phyloP scores from a whole-genome alignment of 1,140 invertebrate species.

The Calliopsis andreniformis region DNA sequence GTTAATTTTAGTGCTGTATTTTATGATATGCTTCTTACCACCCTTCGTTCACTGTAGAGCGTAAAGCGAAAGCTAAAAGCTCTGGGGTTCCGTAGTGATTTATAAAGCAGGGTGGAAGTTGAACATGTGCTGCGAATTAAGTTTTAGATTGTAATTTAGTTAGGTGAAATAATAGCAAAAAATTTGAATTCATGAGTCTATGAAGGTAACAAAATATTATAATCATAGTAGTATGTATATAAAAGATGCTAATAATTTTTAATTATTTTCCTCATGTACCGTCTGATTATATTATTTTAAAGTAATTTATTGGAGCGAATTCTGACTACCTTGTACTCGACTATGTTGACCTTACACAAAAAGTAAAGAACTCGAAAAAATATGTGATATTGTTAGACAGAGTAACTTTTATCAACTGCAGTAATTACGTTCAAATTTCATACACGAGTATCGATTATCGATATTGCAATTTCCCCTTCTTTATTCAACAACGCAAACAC shows the following conservation, averaged over 20 bases:
- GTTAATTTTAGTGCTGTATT: slow-evolving; percentile 78
- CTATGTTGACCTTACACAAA: too few relatives aligned
- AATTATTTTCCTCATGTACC: too few relatives aligned
- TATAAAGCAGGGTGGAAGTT: slow-evolving; percentile 58
- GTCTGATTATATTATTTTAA: too few relatives aligned
- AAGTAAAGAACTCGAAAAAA: background rate
- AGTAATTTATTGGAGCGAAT: too few relatives aligned
- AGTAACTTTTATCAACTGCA: slow-evolving; percentile 14
- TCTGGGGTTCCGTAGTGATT: slow-evolving; percentile 59
- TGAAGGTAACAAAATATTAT: too few relatives aligned
- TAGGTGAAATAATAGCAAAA: slow-evolving; percentile 38
- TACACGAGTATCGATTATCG: slow-evolving; percentile 21
- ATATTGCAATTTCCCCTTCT: background rate
- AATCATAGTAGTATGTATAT: too few relatives aligned
- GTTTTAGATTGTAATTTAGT: slow-evolving; percentile 52
- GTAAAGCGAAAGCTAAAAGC: slow-evolving; percentile 68
- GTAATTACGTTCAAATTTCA: slow-evolving; percentile 27
- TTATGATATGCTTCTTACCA: slow-evolving; percentile 64
- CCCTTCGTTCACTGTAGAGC: slow-evolving; percentile 42
- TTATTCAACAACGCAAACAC: background rate
- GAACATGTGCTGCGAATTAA: slow-evolving; percentile 66
- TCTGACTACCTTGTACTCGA: background rate
- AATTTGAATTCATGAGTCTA: background rate
- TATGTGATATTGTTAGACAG: background rate
- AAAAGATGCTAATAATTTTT: too few relatives aligned